Conservation (phyloP, 2,888 invertebrate genomes). For the Noctua janthina region DNA sequence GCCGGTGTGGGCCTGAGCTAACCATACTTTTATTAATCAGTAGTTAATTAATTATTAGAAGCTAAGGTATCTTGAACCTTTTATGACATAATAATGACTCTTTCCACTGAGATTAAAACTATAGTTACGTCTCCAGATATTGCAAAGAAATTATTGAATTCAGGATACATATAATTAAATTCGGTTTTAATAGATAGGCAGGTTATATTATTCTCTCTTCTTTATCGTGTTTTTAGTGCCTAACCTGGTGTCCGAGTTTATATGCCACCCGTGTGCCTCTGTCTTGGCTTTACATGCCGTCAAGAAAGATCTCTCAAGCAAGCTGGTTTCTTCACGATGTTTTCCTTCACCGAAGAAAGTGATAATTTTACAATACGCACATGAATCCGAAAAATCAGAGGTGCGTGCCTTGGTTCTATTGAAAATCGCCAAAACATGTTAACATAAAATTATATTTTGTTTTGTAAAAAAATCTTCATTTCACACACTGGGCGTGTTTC, state of each 20-base stretch:
- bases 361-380: too few relatives aligned
- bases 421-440: background rate
- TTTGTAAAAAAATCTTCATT: background rate
- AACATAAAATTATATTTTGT: background rate
- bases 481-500: background rate
- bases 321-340: too few relatives aligned
- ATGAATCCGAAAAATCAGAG: too few relatives aligned
- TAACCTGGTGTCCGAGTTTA: too few relatives aligned
- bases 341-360: too few relatives aligned
- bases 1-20: background rate
- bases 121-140: background rate
- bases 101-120: background rate
- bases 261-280: too few relatives aligned
- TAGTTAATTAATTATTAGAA: background rate
- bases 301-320: too few relatives aligned
- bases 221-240: too few relatives aligned
- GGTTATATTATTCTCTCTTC: too few relatives aligned
- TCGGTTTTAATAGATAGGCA: background rate
- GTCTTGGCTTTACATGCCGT: too few relatives aligned
- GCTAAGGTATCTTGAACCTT: slow-evolving; percentile 1
- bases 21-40: background rate
- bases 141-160: background rate
- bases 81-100: slow-evolving; percentile 34
- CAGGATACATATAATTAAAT: background rate
- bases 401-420: background rate